Evolutionary conservation across 1,140 invertebrate genomes (phyloP).

Genomic region (Drosophila biarmipes): DNA sequence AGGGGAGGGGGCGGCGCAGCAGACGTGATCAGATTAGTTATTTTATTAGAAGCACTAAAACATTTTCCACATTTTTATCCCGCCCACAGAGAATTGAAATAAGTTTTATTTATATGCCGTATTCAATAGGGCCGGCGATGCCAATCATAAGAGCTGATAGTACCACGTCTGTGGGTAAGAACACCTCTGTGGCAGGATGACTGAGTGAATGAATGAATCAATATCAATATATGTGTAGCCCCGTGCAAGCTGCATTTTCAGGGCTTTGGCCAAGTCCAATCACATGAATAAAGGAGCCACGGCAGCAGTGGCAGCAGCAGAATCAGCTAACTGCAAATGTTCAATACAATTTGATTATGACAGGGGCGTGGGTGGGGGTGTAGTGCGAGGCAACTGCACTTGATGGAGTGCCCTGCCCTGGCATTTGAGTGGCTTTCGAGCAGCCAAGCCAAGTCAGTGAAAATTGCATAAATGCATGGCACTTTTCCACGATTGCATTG

Average conservation of each 20-base stretch:
- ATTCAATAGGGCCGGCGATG: conserved; percentile 56
- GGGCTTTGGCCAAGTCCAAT: conserved; percentile 71
- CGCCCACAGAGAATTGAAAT: conserved; percentile 70
- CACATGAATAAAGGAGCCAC: conserved; percentile 66
- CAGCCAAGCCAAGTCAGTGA: conserved; percentile 64
- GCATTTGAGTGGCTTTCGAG: conserved; percentile 81
- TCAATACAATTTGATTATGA: conserved; percentile 82
- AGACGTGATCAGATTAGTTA: conserved; percentile 80
- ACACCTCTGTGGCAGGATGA: conserved; percentile 46
- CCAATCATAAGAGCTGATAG: conserved; percentile 74
- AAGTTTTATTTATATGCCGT: conserved; percentile 71
- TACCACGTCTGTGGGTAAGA: conserved; percentile 44
- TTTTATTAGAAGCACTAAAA: conserved; percentile 79
- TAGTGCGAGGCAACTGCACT: conserved; percentile 48
- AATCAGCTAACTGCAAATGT: conserved; percentile 80
- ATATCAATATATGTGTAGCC: conserved; percentile 14
- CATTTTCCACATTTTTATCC: conserved; percentile 63
- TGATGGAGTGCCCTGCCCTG: conserved; percentile 78
- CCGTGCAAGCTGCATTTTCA: conserved; percentile 37
- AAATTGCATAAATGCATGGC: conserved; percentile 82
- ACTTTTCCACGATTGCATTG: conserved; percentile 75
- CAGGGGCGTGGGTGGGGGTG: conserved; percentile 8
- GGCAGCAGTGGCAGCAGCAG: conserved; percentile 23
- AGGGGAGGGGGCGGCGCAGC: background rate
- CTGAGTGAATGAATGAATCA: conserved; percentile 47